Evolutionary conservation across 1,140 invertebrate species (phyloP), one percentile per base, ranked within the genome.

Genomic region (Riptortus pedestris): DNA sequence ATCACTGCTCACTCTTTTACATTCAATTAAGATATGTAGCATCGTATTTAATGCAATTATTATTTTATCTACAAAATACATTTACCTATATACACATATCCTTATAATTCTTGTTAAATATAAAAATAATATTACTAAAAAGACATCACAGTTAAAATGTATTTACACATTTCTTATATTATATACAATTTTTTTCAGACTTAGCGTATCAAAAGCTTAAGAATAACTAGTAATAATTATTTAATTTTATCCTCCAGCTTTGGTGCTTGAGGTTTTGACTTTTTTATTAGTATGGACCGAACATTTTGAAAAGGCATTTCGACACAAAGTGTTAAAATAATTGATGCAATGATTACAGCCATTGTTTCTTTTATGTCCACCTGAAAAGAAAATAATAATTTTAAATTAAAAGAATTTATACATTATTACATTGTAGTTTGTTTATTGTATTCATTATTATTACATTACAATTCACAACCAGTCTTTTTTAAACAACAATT

Each of bases 291-390:
- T 14, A 65, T 58, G n/a, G 62, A 62, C 43, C 63, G 64, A 1
- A 72, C 62, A 57, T 71, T 70, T 62, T 70, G 68, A 55, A 77
- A 76, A 0, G 76, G 76, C 65, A 75, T 73, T 47, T 78, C 76
- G 64, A 78, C 74, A 22, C 70, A 70, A 0, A 77, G 66, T 7
- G 69, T 73, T 60, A 75, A 68, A 0, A 70, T 14, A 0, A 67
- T 62, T 0, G 76, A 73, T 0, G 74, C 26, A 0, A 73, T 2
- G 43, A 76, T 61, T 12, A 84, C 80, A 70, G 75, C 79, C 16
- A 76, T 43, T 1, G 77, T 70, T 72, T 84, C 82, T 67, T 79
- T 77, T 5, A 82, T 66, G 67, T 83, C 80, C 2, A 82, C 62
- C 81, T 83, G 72, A 78, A 64, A 61, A 65, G 68, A 59, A 65